Conservation (phyloP, 2,888 invertebrate genomes). For the Diabrotica balteata region DNA sequence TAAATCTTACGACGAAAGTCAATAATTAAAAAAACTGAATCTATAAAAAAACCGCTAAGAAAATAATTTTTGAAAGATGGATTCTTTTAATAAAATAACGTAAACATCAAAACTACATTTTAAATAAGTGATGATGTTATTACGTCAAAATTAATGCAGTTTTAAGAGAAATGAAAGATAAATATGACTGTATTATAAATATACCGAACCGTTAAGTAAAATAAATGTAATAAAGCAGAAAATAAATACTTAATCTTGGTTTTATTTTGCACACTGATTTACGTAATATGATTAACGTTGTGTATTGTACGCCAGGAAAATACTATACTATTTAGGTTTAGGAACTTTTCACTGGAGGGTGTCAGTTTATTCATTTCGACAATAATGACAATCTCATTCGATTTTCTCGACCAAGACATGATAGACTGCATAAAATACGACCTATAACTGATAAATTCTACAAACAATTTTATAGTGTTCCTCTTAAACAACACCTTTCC, state of each 20-base stretch:
- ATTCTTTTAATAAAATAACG: background rate
- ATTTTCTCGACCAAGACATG: slow-evolving; percentile 29
- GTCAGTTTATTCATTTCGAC: slow-evolving; percentile 50
- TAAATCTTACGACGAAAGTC: slow-evolving; percentile 1
- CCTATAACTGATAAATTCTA: slow-evolving; percentile 33
- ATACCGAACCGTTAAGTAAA: too few relatives aligned
- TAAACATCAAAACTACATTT: background rate
- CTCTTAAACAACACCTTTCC: slow-evolving; percentile 47
- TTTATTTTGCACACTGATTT: too few relatives aligned
- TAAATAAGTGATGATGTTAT: background rate
- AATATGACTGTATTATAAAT: too few relatives aligned
- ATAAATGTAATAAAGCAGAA: too few relatives aligned
- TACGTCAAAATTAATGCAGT: background rate
- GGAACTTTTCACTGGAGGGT: too few relatives aligned
- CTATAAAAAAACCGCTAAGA: background rate
- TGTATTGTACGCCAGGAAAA: too few relatives aligned
- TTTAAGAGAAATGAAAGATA: background rate
- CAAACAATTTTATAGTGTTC: background rate
- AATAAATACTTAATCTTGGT: too few relatives aligned
- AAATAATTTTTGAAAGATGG: background rate
- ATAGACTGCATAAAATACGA: slow-evolving; percentile 39
- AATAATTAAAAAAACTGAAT: slow-evolving; percentile 4
- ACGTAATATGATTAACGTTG: too few relatives aligned
- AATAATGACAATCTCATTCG: slow-evolving; percentile 32
- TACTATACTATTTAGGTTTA: too few relatives aligned